These are phyloP conservation scores for Macrotis lagotis DNA, from an alignment of 2,113 vertebrate genomes.

Conservation along the genomic window DNA sequence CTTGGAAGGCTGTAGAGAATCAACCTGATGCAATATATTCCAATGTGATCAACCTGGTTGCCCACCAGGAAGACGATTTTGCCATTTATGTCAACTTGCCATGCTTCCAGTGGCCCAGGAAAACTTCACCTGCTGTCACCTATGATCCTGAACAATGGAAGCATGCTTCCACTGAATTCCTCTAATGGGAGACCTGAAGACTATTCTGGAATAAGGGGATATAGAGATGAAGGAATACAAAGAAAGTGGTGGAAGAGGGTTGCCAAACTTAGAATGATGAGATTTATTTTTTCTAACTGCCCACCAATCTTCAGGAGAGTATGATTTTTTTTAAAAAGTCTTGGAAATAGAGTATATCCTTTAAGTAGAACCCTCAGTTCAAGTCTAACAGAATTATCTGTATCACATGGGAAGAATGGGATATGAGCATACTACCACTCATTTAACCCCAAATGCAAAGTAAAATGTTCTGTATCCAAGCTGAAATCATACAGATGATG, in stretches of 20 bases:
- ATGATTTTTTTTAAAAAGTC: not conserved
- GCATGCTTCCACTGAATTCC: constrained; percentile 46
- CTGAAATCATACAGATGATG: not conserved
- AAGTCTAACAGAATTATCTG: not conserved
- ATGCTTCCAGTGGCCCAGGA: not conserved
- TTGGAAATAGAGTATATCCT: not conserved
- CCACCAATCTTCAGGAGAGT: not conserved
- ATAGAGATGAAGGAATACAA: not conserved
- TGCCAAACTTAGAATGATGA: not conserved
- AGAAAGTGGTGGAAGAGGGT: not conserved
- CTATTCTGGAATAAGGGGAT: not conserved
- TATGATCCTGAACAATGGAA: constrained; percentile 39
- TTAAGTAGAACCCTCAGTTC: not conserved
- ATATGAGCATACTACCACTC: not conserved
- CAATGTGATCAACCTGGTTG: constrained; percentile 44
- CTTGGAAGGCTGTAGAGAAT: constrained; percentile 39
- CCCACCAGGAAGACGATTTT: constrained; percentile 33
- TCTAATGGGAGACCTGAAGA: constrained; percentile 12
- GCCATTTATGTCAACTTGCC: constrained; percentile 50
- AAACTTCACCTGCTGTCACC: not conserved
- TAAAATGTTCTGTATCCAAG: not conserved
- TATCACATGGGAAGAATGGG: not conserved
- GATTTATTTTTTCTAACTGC: not conserved
- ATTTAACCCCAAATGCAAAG: not conserved
- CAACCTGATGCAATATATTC: constrained; percentile 44